phyloP scores from a whole-genome alignment of 2,888 invertebrate species.

The Odontocerum albicorne region DNA sequence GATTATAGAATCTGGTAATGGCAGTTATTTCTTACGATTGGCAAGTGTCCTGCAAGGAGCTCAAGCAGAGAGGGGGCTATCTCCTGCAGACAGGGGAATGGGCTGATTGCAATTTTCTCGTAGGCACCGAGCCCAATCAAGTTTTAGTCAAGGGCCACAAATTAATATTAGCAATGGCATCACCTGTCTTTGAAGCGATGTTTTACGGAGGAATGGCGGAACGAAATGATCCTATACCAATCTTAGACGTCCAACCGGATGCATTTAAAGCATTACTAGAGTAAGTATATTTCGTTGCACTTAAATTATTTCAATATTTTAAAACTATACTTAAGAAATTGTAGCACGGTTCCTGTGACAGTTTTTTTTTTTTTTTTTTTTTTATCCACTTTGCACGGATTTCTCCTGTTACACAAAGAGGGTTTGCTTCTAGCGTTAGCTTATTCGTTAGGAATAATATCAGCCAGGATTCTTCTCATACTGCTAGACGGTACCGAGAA shows the following conservation, averaged over 20 bases:
- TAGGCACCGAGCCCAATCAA: conserved; percentile 77
- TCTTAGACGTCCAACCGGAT: conserved; percentile 83
- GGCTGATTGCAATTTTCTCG: conserved; percentile 82
- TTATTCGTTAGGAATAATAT: no score
- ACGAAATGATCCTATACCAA: conserved; percentile 74
- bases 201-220: conserved; percentile 84
- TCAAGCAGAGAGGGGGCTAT: conserved; percentile 73
- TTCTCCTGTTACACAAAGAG: no score
- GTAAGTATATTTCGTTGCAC: conserved; percentile 54
- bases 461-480: no score
- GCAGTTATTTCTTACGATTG: conserved; percentile 69
- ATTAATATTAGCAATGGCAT: conserved; percentile 80
- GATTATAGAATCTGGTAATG: no score
- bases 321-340: no score
- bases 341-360: no score
- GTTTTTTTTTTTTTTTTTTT: no score
- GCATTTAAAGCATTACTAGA: conserved; percentile 81
- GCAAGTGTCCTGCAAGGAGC: conserved; percentile 72
- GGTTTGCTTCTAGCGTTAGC: no score
- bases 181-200: conserved; percentile 88
- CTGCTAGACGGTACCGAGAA: no score
- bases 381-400: no score
- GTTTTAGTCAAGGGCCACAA: conserved; percentile 76
- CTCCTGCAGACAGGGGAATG: conserved; percentile 78
- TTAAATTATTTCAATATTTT: not conserved